Base-by-base conservation (phyloP, 2,113 vertebrate species). In the Pachyramphus minor region DNA sequence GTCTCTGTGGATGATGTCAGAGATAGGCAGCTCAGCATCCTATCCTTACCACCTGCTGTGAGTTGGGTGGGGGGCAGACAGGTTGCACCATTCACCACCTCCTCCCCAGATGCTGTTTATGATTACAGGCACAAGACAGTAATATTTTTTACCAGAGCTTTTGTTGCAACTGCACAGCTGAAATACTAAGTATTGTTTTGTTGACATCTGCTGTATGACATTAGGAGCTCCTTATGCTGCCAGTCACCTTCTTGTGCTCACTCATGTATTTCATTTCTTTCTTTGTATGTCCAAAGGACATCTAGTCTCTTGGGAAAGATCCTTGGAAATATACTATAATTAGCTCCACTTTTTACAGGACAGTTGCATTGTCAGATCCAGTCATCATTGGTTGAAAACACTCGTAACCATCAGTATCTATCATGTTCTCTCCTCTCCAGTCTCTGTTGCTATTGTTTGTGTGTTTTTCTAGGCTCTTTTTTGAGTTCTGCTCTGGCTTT, bases 1-100 rank as follows among this genome's bases (percentile, higher is more conserved):
- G 11, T 16, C 7, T 5, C 30, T 2, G 1, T 16, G 28, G 28
- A 11, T 47, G 39, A 20, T 41, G 24, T 24, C 3, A 6, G 45
- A 64, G 23, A 45, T 30, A 75, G 55, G 23, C 12, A 50, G 50
- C 23, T 42, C 21, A 62, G 52, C 27, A 50, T 5, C 9, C 24
- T 5, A 15, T 73, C 35, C 9, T 44, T 21, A 19, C 25, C 6
- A 0, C 44, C 35, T 23, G 9, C 37, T 30, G 14, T 4, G 23
- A 0, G 0, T 5, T 0, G 1, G 20, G 11, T 20, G 16, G 41
- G 37, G 8, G 18, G 25, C 16, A 69, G 14, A 35, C 3, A 21
- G 21, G 12, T 35, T 49, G 14, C 25, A 41, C 14, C 4, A 0
- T 45, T 66, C 3, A 1, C 22, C 22, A 37, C 8, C 14, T 14